Percentiles rank a stretch among this genome's conserved stretches.
Conservation (phyloP, 2,888 invertebrate genomes). For the Teleiodes luculella region DNA sequence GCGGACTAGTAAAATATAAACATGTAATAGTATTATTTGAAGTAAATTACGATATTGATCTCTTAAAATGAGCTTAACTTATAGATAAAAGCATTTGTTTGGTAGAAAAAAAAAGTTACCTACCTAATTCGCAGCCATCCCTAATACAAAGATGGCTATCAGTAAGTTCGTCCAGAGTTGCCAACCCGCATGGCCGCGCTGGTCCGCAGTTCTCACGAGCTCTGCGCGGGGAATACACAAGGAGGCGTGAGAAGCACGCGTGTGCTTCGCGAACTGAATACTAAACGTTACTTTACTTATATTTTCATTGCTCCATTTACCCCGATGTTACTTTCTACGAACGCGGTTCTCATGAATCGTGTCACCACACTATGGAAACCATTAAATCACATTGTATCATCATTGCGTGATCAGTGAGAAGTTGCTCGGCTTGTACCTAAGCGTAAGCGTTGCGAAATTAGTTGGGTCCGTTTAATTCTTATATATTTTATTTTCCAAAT, state of each 20-base stretch:
- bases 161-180: neutral
- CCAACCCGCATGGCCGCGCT: slow-evolving; percentile 42
- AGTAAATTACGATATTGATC: too few relatives aligned
- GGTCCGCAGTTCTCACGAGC: slow-evolving; percentile 50
- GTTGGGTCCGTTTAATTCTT: too few relatives aligned
- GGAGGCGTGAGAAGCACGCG: slow-evolving; percentile 61
- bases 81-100: too few relatives aligned
- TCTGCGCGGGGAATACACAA: slow-evolving; percentile 55
- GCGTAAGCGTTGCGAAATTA: too few relatives aligned
- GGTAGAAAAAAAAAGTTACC: too few relatives aligned
- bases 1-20: too few relatives aligned
- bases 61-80: too few relatives aligned
- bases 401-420: neutral
- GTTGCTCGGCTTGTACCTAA: neutral
- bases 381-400: neutral
- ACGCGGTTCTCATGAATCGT: slow-evolving; percentile 8
- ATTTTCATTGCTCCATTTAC: slow-evolving; percentile 62
- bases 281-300: slow-evolving; percentile 66
- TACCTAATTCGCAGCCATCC: too few relatives aligned
- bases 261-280: slow-evolving; percentile 66
- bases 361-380: neutral
- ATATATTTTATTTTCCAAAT: too few relatives aligned
- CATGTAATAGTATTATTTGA: too few relatives aligned
- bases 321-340: slow-evolving; percentile 29
- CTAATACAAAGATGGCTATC: too few relatives aligned